Evolutionary conservation across 37 sponge, comb jelly and placozoan genomes (phyloP).

Genomic region (Beroe forskalii): DNA sequence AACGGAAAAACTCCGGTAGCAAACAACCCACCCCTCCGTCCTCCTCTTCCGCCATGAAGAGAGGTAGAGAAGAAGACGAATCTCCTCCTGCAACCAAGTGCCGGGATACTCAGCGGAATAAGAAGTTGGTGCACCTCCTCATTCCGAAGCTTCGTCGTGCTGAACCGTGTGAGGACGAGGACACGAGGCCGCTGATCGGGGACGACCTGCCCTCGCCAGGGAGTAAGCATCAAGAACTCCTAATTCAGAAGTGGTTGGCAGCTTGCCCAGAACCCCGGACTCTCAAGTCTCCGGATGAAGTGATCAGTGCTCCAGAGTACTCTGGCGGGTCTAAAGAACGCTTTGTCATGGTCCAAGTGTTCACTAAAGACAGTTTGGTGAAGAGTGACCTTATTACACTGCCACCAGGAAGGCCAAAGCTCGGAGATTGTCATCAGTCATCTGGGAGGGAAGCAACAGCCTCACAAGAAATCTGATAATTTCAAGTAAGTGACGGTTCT

Average conservation of each 20-base stretch:
- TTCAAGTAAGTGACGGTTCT: too few species aligned
- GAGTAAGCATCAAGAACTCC: not conserved
- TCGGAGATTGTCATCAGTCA: not conserved
- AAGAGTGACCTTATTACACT: slow-evolving; percentile 30
- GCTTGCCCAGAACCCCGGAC: not conserved
- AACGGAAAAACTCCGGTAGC: not conserved
- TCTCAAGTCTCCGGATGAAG: not conserved
- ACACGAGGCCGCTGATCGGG: not conserved
- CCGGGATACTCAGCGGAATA: too few species aligned
- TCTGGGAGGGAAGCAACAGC: not conserved
- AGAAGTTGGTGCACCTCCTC: too few species aligned
- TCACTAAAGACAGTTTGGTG: not conserved
- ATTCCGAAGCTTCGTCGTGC: too few species aligned
- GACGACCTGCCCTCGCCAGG: not conserved
- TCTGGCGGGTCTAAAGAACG: not conserved
- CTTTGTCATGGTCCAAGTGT: slow-evolving; percentile 41
- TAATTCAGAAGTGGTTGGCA: not conserved
- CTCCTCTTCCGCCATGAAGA: not conserved
- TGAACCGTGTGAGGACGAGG: too few species aligned
- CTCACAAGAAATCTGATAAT: too few species aligned
- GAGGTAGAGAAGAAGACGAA: not conserved
- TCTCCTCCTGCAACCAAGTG: too few species aligned
- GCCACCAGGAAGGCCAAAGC: not conserved
- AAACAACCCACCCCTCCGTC: not conserved
- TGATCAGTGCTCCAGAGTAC: not conserved